Evolutionary conservation across 1,140 invertebrate genomes (phyloP).

Genomic region (Ips typographus): DNA sequence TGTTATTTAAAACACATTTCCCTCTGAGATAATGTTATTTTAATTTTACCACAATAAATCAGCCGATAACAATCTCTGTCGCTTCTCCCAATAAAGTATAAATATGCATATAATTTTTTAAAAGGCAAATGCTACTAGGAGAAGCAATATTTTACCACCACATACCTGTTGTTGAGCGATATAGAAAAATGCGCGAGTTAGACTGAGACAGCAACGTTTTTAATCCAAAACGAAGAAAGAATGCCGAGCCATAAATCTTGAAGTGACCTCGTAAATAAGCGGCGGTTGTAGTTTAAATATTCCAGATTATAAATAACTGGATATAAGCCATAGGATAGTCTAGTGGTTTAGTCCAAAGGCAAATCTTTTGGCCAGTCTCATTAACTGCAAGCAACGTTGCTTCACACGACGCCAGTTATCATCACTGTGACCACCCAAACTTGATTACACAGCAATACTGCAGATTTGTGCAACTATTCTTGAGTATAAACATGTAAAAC

Average conservation of each 20-base stretch:
- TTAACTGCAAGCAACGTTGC: too few relatives aligned
- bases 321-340: slow-evolving; percentile 37
- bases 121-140: slow-evolving; percentile 44
- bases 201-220: slow-evolving; percentile 37
- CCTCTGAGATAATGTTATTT: slow-evolving; percentile 31
- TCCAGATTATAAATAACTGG: slow-evolving; percentile 55
- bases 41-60: slow-evolving; percentile 39
- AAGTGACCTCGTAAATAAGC: slow-evolving; percentile 54
- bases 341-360: slow-evolving; percentile 23
- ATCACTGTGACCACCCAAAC: too few relatives aligned
- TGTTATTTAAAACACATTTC: slow-evolving; percentile 28
- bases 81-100: slow-evolving; percentile 43
- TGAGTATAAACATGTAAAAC: background rate
- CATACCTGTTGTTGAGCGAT: slow-evolving; percentile 48
- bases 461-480: background rate
- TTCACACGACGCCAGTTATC: too few relatives aligned
- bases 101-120: slow-evolving; percentile 46
- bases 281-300: slow-evolving; percentile 54
- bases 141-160: slow-evolving; percentile 45
- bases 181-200: slow-evolving; percentile 47
- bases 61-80: slow-evolving; percentile 43
- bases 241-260: slow-evolving; percentile 52
- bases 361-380: too few relatives aligned
- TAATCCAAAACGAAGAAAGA: slow-evolving; percentile 52
- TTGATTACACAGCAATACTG: too few relatives aligned